These are phyloP conservation scores for Tympanoctomys barrerae DNA, from an alignment of 2,797 vertebrate genomes.

Conservation along the genomic window DNA sequence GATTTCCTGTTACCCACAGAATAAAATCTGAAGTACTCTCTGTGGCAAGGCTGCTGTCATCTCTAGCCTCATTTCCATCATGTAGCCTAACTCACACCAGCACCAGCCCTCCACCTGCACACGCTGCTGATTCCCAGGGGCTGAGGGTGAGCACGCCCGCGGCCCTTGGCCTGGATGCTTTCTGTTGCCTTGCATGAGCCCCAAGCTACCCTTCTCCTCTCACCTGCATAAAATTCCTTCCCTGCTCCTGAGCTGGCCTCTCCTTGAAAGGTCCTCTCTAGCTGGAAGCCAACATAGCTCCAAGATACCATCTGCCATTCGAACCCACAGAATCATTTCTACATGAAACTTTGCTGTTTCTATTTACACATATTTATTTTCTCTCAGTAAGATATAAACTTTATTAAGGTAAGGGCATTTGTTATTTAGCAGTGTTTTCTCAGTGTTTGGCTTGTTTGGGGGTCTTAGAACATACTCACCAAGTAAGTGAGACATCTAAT, in stretches of 20 bases:
- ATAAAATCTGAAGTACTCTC: neutral
- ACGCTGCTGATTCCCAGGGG: too few species aligned
- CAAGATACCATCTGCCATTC: neutral
- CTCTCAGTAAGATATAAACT: conserved; percentile 22
- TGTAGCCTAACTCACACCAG: neutral
- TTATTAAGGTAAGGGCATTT: neutral
- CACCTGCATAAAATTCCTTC: neutral
- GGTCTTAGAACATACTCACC: conserved; percentile 17
- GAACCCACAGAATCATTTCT: neutral
- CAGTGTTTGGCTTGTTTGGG: neutral
- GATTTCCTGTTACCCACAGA: neutral
- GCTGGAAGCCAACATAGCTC: neutral
- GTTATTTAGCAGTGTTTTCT: neutral
- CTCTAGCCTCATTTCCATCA: neutral
- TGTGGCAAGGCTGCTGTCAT: neutral
- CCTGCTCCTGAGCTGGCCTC: too few species aligned
- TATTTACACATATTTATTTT: neutral
- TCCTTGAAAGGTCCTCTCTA: neutral
- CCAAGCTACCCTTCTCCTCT: neutral
- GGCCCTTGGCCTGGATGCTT: neutral
- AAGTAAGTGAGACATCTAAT: neutral
- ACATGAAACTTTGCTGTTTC: neutral
- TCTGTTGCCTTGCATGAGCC: neutral
- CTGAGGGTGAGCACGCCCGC: neutral
- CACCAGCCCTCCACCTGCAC: neutral